These are phyloP conservation scores for Drosophila basisetae DNA, from an alignment of 2,888 invertebrate genomes.

Conservation along the genomic window DNA sequence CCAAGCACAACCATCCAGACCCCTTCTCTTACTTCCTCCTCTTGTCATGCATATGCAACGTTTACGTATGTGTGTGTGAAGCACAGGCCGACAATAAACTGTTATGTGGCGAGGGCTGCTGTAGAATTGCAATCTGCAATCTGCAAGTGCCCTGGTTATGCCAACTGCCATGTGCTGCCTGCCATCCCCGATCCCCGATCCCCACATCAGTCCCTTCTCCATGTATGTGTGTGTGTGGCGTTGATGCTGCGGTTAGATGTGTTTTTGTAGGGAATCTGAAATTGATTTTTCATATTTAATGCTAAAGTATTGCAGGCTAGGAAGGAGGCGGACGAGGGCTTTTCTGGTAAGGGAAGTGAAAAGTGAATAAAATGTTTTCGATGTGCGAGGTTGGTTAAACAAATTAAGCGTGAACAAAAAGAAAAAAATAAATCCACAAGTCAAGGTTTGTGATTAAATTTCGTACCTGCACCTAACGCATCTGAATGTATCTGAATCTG, in stretches of 20 bases:
- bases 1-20: conserved; percentile 19
- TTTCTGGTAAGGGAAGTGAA: conserved; percentile 4
- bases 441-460: not conserved
- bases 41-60: not conserved
- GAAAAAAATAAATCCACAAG: not conserved
- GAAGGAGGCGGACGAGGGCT: not conserved
- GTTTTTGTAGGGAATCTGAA: conserved; percentile 48
- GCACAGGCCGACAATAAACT: conserved; percentile 47
- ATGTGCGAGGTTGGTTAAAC: conserved; percentile 9
- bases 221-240: conserved; percentile 13
- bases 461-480: not conserved
- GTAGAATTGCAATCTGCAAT: conserved; percentile 38
- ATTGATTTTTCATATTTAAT: conserved; percentile 75
- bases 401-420: not conserved
- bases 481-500: not conserved
- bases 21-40: not conserved
- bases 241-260: conserved; percentile 56
- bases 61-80: not conserved
- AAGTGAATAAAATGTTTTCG: conserved; percentile 33
- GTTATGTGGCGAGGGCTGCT: conserved; percentile 53
- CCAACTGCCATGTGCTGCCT: conserved; percentile 19
- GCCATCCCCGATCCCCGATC: not conserved
- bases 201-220: not conserved
- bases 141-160: conserved; percentile 33
- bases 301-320: conserved; percentile 21